Conservation (phyloP, 2,113 vertebrate species). For the Morone saxatilis region DNA sequence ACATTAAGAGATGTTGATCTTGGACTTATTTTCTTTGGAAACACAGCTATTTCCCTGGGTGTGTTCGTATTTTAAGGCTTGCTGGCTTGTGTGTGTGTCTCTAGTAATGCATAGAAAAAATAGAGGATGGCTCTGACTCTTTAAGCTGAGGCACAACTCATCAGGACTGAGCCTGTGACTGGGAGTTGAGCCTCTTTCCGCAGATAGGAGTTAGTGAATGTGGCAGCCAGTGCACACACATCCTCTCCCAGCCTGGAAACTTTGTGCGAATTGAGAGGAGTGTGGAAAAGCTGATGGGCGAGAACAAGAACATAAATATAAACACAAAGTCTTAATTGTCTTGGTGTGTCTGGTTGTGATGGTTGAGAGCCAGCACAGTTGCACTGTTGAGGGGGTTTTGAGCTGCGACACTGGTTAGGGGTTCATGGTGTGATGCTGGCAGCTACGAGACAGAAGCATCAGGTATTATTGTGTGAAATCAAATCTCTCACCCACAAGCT, state of each 20-base stretch:
- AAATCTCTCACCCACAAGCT: constrained; percentile 50
- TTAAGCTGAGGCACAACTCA: constrained; percentile 31
- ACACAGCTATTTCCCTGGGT: constrained; percentile 59
- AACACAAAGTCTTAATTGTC: constrained; percentile 10
- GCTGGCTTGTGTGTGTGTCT: constrained; percentile 26
- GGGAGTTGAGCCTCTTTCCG: constrained; percentile 38
- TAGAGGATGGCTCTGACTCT: constrained; percentile 34
- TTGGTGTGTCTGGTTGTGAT: constrained; percentile 2
- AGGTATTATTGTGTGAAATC: constrained; percentile 68
- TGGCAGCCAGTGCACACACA: constrained; percentile 60
- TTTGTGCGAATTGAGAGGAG: constrained; percentile 55
- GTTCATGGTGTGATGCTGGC: constrained; percentile 37
- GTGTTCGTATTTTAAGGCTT: constrained; percentile 50
- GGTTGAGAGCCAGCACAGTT: not conserved
- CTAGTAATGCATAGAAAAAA: constrained; percentile 6
- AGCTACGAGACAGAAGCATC: constrained; percentile 52
- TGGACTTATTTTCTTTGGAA: constrained; percentile 45
- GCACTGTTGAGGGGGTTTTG: constrained; percentile 24
- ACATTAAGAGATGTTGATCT: constrained; percentile 57
- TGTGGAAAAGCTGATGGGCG: constrained; percentile 43
- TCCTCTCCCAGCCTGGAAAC: constrained; percentile 46
- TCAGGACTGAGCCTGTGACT: constrained; percentile 26
- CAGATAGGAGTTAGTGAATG: constrained; percentile 51
- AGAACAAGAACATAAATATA: constrained; percentile 31
- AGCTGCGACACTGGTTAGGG: constrained; percentile 6